Conservation (phyloP, 2,888 invertebrate species). For the Agrilus cyanescens region DNA sequence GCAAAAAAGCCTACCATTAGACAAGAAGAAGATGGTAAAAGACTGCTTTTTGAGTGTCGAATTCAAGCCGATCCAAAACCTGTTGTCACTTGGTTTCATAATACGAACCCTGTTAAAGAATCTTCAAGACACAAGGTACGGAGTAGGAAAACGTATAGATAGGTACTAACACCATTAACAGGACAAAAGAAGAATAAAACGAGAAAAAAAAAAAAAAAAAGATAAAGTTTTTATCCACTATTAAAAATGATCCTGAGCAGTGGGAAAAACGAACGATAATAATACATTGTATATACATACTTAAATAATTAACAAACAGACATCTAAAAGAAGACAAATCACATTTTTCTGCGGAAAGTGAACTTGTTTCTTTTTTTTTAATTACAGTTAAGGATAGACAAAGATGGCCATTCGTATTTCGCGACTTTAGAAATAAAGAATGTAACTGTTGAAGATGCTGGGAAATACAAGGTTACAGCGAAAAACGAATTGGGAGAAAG, state of each 20-base stretch:
- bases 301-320: no score
- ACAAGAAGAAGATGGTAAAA: constrained; percentile 93
- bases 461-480: constrained; percentile 92
- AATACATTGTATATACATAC: no score
- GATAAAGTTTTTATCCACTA: no score
- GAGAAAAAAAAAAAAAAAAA: no score
- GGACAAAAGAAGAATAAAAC: no score
- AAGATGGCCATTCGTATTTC: constrained; percentile 88
- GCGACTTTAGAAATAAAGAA: constrained; percentile 87
- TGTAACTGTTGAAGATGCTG: constrained; percentile 94
- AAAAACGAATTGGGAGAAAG: constrained; percentile 97
- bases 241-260: no score
- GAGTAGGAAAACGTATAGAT: background rate
- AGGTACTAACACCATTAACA: no score
- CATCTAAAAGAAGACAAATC: no score
- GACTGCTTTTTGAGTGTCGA: constrained; percentile 86
- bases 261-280: no score
- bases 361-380: background rate
- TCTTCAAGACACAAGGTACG: constrained; percentile 76
- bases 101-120: constrained; percentile 68
- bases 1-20: constrained; percentile 94
- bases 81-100: constrained; percentile 82
- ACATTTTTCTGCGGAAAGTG: no score
- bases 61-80: constrained; percentile 90
- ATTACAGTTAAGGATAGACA: constrained; percentile 71